These are phyloP conservation scores for Strigops habroptila DNA, from an alignment of 2,113 vertebrate genomes.

Conservation along the genomic window DNA sequence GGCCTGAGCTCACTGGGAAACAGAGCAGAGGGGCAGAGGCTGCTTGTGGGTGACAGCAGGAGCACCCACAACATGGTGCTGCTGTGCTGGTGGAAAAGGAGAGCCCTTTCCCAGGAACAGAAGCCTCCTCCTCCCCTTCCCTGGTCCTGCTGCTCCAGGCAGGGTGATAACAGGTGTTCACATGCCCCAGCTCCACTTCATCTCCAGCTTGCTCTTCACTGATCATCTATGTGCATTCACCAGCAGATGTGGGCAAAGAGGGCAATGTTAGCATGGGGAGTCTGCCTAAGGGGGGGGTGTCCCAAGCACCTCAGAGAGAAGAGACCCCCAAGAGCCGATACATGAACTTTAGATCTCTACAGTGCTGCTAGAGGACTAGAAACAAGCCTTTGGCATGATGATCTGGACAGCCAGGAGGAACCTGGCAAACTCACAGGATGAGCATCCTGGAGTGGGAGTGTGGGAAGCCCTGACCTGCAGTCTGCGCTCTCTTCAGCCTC, in stretches of 20 bases:
- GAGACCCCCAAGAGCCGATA: not conserved
- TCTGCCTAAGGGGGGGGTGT: not conserved
- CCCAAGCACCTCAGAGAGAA: not conserved
- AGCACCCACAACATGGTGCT: rapidly evolving
- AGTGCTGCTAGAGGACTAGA: not conserved
- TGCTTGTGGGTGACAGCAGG: not conserved
- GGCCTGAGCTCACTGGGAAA: not conserved
- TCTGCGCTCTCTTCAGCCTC: not conserved
- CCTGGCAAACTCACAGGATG: rapidly evolving
- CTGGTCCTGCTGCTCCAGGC: not conserved
- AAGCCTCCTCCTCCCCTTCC: not conserved
- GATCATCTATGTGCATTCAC: not conserved
- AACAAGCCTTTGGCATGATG: not conserved
- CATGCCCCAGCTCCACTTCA: not conserved
- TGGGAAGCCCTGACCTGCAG: not conserved
- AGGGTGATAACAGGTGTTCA: not conserved
- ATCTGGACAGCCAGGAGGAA: not conserved
- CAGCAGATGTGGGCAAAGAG: not conserved
- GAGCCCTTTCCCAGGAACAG: not conserved
- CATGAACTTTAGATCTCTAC: not conserved
- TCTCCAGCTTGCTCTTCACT: not conserved
- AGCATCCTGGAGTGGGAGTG: not conserved
- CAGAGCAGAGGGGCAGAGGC: not conserved
- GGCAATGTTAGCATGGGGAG: not conserved
- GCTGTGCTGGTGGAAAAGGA: rapidly evolving